Evolutionary conservation across 1,140 invertebrate species (phyloP).

Genomic region (Drosophila sturtevanti): DNA sequence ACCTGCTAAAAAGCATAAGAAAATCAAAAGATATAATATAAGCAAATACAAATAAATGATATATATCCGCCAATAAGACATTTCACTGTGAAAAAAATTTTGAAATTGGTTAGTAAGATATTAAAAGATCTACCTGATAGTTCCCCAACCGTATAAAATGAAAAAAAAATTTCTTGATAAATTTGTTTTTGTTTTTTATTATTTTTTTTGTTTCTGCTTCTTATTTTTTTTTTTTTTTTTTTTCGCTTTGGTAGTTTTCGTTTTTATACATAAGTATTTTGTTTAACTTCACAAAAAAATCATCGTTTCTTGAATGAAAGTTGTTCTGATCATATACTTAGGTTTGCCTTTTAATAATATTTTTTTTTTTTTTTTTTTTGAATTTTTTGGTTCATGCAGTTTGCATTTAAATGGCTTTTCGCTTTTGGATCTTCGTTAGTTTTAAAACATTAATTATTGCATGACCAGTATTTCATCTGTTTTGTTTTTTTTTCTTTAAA

Average conservation of each 20-base stretch:
- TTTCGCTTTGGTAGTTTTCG: conserved; percentile 18
- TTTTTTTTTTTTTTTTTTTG: conserved; percentile 13
- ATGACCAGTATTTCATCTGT: conserved; percentile 39
- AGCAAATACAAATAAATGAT: no score
- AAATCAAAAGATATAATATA: no score
- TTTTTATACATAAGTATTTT: conserved; percentile 55
- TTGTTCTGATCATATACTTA: conserved; percentile 15
- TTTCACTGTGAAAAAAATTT: no score
- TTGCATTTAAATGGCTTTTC: conserved; percentile 51
- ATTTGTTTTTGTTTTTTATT: conserved; percentile 22
- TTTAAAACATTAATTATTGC: conserved; percentile 54
- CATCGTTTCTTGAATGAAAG: conserved; percentile 52
- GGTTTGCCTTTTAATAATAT: no score
- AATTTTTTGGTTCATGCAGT: conserved; percentile 54
- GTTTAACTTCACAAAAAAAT: conserved; percentile 77
- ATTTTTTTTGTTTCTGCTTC: conserved; percentile 19
- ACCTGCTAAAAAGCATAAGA: no score
- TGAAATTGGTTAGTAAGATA: no score
- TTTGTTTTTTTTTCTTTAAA: conserved; percentile 57
- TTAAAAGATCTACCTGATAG: no score
- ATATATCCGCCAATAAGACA: no score
- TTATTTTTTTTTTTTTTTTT: conserved; percentile 31
- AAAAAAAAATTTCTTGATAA: conserved; percentile 2
- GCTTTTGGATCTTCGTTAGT: conserved; percentile 23
- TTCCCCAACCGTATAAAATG: background rate